phyloP scores from a whole-genome alignment of 2,113 vertebrate species.

The Eptatretus burgeri region DNA sequence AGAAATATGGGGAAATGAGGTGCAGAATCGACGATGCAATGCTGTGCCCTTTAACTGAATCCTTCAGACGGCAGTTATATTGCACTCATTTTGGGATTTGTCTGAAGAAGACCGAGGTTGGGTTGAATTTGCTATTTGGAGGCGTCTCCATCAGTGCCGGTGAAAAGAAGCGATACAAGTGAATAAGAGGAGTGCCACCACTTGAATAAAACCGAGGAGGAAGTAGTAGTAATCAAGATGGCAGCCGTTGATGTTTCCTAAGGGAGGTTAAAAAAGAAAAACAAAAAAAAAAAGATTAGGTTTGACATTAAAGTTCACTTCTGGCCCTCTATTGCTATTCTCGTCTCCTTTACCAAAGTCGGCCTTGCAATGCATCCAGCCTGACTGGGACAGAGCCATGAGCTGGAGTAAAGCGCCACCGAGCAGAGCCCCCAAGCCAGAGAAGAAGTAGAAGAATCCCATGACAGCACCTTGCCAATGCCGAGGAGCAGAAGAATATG shows the following conservation, averaged over 20 bases:
- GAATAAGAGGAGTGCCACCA: constrained; percentile 52
- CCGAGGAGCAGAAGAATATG: constrained; percentile 70
- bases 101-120: too few relatives aligned
- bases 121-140: too few relatives aligned
- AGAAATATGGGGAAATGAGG: too few relatives aligned
- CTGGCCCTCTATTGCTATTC: too few relatives aligned
- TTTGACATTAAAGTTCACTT: too few relatives aligned
- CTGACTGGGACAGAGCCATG: constrained; percentile 42
- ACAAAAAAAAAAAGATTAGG: too few relatives aligned
- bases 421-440: constrained; percentile 73
- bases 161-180: constrained; percentile 12
- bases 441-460: constrained; percentile 96
- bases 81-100: too few relatives aligned
- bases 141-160: too few relatives aligned
- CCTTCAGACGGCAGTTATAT: too few relatives aligned
- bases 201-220: constrained; percentile 61
- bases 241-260: constrained; percentile 78
- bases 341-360: constrained; percentile 39
- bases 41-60: too few relatives aligned
- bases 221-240: constrained; percentile 80
- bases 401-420: constrained; percentile 58
- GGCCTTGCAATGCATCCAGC: constrained; percentile 73
- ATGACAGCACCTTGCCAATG: constrained; percentile 96
- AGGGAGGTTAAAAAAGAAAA: not conserved
- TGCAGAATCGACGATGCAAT: too few relatives aligned